These are phyloP conservation scores for Elysia chlorotica DNA, from an alignment of 1,140 invertebrate species.

Conservation along the genomic window DNA sequence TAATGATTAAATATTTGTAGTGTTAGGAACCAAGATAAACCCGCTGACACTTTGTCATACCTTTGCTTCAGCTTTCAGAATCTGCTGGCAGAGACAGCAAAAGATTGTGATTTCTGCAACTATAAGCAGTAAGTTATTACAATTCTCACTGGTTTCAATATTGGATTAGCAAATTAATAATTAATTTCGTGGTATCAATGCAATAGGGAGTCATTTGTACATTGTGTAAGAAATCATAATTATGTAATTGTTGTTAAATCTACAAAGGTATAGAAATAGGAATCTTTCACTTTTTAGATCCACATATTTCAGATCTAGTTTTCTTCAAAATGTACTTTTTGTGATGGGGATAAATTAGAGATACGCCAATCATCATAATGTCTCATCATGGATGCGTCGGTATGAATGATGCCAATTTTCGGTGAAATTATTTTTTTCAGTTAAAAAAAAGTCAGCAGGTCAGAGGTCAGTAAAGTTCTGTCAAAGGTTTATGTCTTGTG, in stretches of 20 bases:
- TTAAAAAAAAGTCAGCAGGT: too few relatives aligned
- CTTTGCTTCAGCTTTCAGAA: conserved; percentile 43
- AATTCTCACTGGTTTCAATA: too few relatives aligned
- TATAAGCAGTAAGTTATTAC: conserved; percentile 45
- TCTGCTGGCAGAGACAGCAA: conserved; percentile 31
- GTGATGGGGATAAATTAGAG: not conserved
- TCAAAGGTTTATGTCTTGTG: too few relatives aligned
- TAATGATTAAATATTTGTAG: too few relatives aligned
- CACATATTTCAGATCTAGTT: not conserved
- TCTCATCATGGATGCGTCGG: not conserved
- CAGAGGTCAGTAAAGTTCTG: too few relatives aligned
- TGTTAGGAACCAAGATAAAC: too few relatives aligned
- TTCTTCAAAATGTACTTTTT: not conserved
- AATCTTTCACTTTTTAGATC: not conserved
- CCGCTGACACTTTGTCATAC: too few relatives aligned
- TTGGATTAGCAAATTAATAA: not conserved
- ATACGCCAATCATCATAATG: not conserved
- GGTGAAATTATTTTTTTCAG: too few relatives aligned
- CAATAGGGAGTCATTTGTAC: not conserved
- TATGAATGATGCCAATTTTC: too few relatives aligned
- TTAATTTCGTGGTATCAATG: not conserved
- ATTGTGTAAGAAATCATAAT: too few relatives aligned
- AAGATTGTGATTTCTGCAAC: conserved; percentile 58
- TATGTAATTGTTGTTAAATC: not conserved
- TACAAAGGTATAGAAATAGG: not conserved